phyloP scores from a whole-genome alignment of 2,888 invertebrate genomes.

The Mantis religiosa region DNA sequence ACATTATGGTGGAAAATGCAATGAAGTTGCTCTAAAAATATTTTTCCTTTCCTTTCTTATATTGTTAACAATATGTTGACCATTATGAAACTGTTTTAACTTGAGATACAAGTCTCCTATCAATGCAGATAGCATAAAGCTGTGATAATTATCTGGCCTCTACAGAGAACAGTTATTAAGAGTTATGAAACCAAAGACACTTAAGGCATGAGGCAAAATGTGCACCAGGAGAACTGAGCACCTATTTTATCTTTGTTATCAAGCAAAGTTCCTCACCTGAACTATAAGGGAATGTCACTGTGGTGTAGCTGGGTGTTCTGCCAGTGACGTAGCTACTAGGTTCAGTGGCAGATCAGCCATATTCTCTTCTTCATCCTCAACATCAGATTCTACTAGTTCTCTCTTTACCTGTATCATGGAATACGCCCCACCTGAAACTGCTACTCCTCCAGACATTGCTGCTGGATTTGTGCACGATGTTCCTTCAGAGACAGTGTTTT shows the following conservation, averaged over 20 bases:
- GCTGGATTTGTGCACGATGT: constrained; percentile 32
- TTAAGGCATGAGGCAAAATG: neutral
- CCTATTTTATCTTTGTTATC: neutral
- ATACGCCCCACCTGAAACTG: neutral
- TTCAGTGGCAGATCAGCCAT: constrained; percentile 62
- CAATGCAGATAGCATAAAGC: too few species aligned
- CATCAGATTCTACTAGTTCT: constrained; percentile 40
- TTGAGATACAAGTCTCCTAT: too few species aligned
- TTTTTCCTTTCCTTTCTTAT: too few species aligned
- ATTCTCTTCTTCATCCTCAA: constrained; percentile 40
- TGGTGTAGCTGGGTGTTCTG: constrained; percentile 14
- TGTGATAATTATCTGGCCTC: neutral
- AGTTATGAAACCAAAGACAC: neutral
- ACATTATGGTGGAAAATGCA: too few species aligned
- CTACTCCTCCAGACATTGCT: neutral
- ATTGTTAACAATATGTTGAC: too few species aligned
- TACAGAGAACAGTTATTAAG: neutral
- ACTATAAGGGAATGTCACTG: neutral
- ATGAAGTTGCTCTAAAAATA: too few species aligned
- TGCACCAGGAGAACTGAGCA: neutral
- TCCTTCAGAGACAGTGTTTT: constrained; percentile 36
- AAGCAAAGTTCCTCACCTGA: neutral
- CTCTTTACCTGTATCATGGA: constrained; percentile 37
- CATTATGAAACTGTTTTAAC: too few species aligned
- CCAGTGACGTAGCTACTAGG: constrained; percentile 55